Percentiles rank a stretch among this genome's conserved stretches.
Conservation (phyloP, 2,113 vertebrate genomes). For the Condylura cristata region DNA sequence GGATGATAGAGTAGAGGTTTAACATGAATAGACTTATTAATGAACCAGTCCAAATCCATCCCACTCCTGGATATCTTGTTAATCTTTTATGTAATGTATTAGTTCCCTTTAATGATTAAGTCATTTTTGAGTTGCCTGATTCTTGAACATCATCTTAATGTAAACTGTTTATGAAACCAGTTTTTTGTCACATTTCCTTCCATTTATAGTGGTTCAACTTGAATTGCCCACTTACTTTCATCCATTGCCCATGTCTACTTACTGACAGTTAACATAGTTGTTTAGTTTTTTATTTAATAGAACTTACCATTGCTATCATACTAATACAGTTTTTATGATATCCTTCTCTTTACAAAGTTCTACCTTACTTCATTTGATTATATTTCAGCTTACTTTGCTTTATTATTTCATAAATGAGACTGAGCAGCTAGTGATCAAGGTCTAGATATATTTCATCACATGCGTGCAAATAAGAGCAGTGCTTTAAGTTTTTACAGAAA, state of each 20-base stretch:
- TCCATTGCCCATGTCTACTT: conserved; percentile 7
- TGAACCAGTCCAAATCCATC: not conserved
- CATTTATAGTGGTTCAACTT: not conserved
- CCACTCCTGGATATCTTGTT: not conserved
- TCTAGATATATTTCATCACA: conserved; percentile 12
- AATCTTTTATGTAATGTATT: not conserved
- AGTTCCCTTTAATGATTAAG: not conserved
- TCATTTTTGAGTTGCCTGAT: not conserved
- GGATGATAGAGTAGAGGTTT: not conserved
- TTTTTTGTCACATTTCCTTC: not conserved
- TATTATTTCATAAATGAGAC: not conserved
- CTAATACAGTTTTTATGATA: not conserved
- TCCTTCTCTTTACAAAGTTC: conserved; percentile 2
- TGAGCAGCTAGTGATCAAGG: not conserved
- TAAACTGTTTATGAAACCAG: not conserved
- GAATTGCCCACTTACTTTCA: not conserved
- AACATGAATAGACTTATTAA: not conserved
- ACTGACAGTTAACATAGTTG: not conserved
- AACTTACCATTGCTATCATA: not conserved
- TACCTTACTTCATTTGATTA: conserved; percentile 26
- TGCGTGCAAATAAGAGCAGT: not conserved
- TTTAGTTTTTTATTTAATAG: not conserved
- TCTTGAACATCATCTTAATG: too few relatives aligned
- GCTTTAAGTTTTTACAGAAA: conserved; percentile 24
- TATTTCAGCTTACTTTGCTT: not conserved